These are phyloP conservation scores for Campopleginae sp. DNA, from an alignment of 2,888 invertebrate genomes.

Conservation along the genomic window DNA sequence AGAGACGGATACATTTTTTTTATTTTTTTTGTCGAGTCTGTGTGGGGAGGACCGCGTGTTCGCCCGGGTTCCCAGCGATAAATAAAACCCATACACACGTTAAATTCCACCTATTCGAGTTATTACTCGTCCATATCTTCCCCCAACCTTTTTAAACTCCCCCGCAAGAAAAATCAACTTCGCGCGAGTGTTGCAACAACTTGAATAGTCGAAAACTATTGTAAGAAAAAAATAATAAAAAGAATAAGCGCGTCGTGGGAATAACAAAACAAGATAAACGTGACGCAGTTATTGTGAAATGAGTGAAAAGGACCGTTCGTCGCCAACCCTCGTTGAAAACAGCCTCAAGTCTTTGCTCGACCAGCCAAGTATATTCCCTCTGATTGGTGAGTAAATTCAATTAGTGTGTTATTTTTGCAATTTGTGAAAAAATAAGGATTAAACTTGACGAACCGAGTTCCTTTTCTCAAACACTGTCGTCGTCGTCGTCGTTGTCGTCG, in stretches of 20 bases:
- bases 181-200: background rate
- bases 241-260: background rate
- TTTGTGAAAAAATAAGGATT: background rate
- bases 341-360: slow-evolving; percentile 94
- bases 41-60: slow-evolving; percentile 55
- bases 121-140: slow-evolving; percentile 35
- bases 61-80: slow-evolving; percentile 65
- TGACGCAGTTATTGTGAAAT: slow-evolving; percentile 87
- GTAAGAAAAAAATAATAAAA: background rate
- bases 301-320: slow-evolving; percentile 96
- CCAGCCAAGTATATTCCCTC: slow-evolving; percentile 87
- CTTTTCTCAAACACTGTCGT: background rate
- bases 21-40: slow-evolving; percentile 20
- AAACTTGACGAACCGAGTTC: background rate
- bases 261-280: slow-evolving; percentile 59
- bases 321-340: slow-evolving; percentile 95
- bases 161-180: background rate
- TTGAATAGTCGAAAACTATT: background rate
- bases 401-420: background rate
- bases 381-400: slow-evolving; percentile 81
- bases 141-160: slow-evolving; percentile 1
- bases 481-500: no score
- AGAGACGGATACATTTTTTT: slow-evolving; percentile 9
- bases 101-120: background rate
- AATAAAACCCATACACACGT: background rate